Evolutionary conservation across 2,888 invertebrate species (phyloP).

Genomic region (Junonia oenone): DNA sequence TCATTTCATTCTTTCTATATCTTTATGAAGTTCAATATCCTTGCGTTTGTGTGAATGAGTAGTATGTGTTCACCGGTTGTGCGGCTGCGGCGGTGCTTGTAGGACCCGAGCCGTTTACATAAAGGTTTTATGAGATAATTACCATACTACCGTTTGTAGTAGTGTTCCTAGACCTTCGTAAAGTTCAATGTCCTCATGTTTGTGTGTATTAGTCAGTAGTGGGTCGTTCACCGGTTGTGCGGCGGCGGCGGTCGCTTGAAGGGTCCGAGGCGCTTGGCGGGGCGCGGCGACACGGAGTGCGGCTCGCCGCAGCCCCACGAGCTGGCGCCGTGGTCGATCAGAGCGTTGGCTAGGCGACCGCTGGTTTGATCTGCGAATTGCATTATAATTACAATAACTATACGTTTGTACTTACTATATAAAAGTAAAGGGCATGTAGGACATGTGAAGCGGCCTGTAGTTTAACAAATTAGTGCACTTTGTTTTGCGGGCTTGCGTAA

Average conservation of each 20-base stretch:
- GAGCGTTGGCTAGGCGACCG: constrained; percentile 79
- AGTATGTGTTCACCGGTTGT: constrained; percentile 51
- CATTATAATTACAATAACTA: no score
- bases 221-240: constrained; percentile 53
- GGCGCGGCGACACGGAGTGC: constrained; percentile 81
- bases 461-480: no score
- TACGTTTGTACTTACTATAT: no score
- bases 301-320: constrained; percentile 53
- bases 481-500: no score
- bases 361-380: constrained; percentile 52
- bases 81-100: constrained; percentile 54
- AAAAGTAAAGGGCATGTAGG: no score
- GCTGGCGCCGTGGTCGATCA: constrained; percentile 77
- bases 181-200: neutral
- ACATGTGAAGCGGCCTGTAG: no score
- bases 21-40: neutral
- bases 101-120: no score
- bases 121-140: neutral
- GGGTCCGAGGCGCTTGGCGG: constrained; percentile 83
- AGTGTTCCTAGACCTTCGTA: neutral
- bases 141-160: no score
- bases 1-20: neutral
- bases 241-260: constrained; percentile 76
- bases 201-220: neutral
- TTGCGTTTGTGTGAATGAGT: neutral